Evolutionary conservation across 1,140 invertebrate species (phyloP).

Genomic region (Drosophila arawakana): DNA sequence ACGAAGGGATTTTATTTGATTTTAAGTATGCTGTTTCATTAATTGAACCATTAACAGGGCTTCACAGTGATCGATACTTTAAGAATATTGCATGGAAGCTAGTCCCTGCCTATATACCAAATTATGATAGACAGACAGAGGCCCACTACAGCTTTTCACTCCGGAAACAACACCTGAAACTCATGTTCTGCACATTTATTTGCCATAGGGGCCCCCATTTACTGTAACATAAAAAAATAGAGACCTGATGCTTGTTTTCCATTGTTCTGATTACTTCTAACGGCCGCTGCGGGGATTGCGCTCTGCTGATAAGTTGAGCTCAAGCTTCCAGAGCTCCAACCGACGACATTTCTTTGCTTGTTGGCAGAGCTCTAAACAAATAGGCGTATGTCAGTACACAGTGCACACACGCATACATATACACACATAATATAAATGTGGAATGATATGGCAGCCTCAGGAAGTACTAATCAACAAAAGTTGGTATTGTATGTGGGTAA

Average conservation of each 20-base stretch:
- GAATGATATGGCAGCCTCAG: slow-evolving; percentile 74
- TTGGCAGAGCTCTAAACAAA: slow-evolving; percentile 58
- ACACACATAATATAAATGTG: slow-evolving; percentile 21
- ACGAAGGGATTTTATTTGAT: neutral
- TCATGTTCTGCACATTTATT: slow-evolving; percentile 20
- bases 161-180: slow-evolving; percentile 48
- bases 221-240: neutral
- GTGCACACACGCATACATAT: slow-evolving; percentile 22
- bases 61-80: slow-evolving; percentile 1
- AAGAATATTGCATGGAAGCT: neutral
- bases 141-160: slow-evolving; percentile 8
- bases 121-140: neutral
- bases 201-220: slow-evolving; percentile 12
- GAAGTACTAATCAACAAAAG: slow-evolving; percentile 81
- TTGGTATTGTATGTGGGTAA: slow-evolving; percentile 61
- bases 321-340: slow-evolving; percentile 33
- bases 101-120: neutral
- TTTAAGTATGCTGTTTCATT: neutral
- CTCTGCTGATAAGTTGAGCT: slow-evolving; percentile 52
- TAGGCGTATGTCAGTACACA: slow-evolving; percentile 38
- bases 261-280: slow-evolving; percentile 36
- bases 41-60: neutral
- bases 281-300: slow-evolving; percentile 9
- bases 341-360: slow-evolving; percentile 56
- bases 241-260: slow-evolving; percentile 1